These are phyloP conservation scores for Polyploca ridens DNA, from an alignment of 2,888 invertebrate genomes.

Conservation along the genomic window DNA sequence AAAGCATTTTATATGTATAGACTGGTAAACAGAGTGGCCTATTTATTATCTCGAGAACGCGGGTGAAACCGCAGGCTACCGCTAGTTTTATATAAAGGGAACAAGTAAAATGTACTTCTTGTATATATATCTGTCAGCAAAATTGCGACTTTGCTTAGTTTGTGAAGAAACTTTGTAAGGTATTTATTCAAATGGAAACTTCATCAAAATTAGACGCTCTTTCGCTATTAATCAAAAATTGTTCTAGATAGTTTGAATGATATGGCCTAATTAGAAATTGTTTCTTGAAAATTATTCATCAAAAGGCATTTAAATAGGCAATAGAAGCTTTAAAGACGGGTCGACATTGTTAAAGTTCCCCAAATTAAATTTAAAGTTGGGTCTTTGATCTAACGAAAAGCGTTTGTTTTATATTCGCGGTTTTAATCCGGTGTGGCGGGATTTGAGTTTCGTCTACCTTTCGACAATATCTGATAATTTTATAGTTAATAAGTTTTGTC, in stretches of 20 bases:
- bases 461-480: not conserved
- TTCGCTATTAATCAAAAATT: not conserved
- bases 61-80: too few species aligned
- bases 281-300: conserved; percentile 1
- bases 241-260: not conserved
- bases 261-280: not conserved
- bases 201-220: not conserved
- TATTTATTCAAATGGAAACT: not conserved
- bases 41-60: too few species aligned
- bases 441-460: not conserved
- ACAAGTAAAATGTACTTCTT: not conserved
- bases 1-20: too few species aligned
- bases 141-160: not conserved
- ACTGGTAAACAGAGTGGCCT: too few species aligned
- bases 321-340: not conserved
- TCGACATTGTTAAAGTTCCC: not conserved
- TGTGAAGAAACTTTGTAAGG: not conserved
- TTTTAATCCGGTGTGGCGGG: not conserved
- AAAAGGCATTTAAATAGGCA: conserved; percentile 6
- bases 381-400: not conserved
- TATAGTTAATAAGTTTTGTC: not conserved
- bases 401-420: not conserved
- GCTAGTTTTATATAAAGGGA: not conserved
- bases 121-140: not conserved
- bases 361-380: not conserved